Base-by-base conservation (phyloP, 2,888 invertebrate species). In the Loripinus fragilis region DNA sequence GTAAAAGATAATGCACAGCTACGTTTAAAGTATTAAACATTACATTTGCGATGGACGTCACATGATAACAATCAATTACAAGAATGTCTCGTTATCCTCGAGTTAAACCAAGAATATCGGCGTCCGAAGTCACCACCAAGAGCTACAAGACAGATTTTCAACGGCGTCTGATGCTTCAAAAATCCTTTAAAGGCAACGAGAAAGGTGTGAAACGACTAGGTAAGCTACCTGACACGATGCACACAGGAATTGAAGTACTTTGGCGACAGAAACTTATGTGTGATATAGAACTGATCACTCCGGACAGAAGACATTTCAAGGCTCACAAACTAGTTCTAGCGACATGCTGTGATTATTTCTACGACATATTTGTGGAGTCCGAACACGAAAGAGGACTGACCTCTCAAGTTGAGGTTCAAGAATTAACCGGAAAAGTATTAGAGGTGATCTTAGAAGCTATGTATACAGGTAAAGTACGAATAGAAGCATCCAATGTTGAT, bases 271-370 rank as follows among this genome's bases (percentile, higher is more conserved):
- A 86, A 15, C 64, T 85, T 15, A 71, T 89, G 76, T 89, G 89
- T 76, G 89, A 90, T 67, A 83, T 89, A 3, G 80, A 81, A 35
- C 60, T 90, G 12, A 71, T 86, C 12, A 82, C 85, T 12, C 74
- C 75, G 7, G 80, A 82, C 15, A 74, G 78, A 7, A 74, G 75
- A 23, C 79, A 71, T 35, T 81, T 88, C 35, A 74, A 76, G 10
- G 90, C 87, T 7, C 90, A 90, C 68, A 87, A 81, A 69, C 65
- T 87, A 2, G 73, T 90, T 10, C 72, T 90, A 20, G 88, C 88
- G 0, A 81, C 90, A 8, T 88, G 89, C 55, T 88, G 86, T 10
- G 89, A 89, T 74, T 88, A 86, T 71, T 90, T 90, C 67, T 86
- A 88, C 66, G 85, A 88, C 38, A 64, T 86, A 33, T 88, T 89